Evolutionary conservation across 2,797 vertebrate genomes (phyloP).

Genomic region (Sebastes aleutianus): DNA sequence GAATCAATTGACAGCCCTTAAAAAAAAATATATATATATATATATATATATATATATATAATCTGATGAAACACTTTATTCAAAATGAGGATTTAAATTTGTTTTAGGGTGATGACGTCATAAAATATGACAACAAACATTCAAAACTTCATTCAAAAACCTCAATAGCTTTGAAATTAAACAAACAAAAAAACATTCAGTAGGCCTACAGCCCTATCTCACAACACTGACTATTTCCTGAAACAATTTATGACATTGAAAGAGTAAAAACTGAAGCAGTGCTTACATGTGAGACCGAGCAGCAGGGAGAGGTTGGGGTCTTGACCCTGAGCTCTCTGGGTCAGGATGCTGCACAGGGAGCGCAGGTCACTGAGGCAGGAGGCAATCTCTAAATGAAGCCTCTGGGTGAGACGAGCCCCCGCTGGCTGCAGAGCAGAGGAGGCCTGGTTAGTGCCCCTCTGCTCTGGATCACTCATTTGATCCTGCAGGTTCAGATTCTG

Average conservation of each 20-base stretch:
- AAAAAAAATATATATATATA: too few relatives aligned
- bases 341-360: slow-evolving; percentile 93
- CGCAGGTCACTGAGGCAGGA: slow-evolving; percentile 91
- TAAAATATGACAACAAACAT: too few relatives aligned
- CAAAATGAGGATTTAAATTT: too few relatives aligned
- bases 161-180: too few relatives aligned
- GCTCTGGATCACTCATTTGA: slow-evolving; percentile 79
- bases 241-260: background rate
- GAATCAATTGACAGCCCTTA: too few relatives aligned
- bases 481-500: slow-evolving; percentile 94
- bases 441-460: slow-evolving; percentile 61
- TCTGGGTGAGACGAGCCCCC: slow-evolving; percentile 79
- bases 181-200: too few relatives aligned
- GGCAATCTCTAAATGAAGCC: slow-evolving; percentile 87
- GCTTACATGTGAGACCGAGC: slow-evolving; percentile 92
- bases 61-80: too few relatives aligned
- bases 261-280: background rate
- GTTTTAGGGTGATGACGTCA: too few relatives aligned
- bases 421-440: slow-evolving; percentile 72
- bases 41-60: too few relatives aligned
- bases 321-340: slow-evolving; percentile 91
- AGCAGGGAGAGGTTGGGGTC: slow-evolving; percentile 97
- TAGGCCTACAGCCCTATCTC: background rate
- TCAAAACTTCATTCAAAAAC: too few relatives aligned
- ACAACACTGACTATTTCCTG: background rate